Conservation (phyloP, 1,140 invertebrate genomes). For the Drosophila seguyi region DNA sequence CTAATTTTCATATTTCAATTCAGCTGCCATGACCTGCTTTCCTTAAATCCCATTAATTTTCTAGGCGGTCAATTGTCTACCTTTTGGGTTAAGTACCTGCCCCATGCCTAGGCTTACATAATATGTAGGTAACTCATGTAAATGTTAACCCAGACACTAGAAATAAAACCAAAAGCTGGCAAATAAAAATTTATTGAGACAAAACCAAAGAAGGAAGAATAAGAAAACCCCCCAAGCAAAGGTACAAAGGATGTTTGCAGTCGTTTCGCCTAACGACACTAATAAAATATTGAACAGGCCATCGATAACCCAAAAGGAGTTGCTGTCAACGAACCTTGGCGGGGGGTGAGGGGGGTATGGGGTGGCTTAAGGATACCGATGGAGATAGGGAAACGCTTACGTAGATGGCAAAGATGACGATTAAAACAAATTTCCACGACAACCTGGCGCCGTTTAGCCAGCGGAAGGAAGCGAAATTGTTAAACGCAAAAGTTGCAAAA, state of each 20-base stretch:
- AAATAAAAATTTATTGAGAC: constrained; percentile 76
- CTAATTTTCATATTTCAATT: not conserved
- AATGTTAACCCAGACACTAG: constrained; percentile 50
- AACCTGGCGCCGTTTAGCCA: constrained; percentile 81
- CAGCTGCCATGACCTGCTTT: not conserved
- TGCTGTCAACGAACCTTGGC: constrained; percentile 72
- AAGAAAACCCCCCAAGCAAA: constrained; percentile 9
- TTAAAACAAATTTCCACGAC: constrained; percentile 83
- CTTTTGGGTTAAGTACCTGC: constrained; percentile 36
- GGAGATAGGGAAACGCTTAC: constrained; percentile 53
- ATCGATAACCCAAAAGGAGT: constrained; percentile 79
- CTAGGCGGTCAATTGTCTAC: constrained; percentile 55
- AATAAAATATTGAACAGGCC: constrained; percentile 82
- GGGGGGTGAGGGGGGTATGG: not conserved
- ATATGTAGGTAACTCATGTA: constrained; percentile 59
- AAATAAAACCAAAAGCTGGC: constrained; percentile 31
- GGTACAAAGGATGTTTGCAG: constrained; percentile 55
- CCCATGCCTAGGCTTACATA: not conserved
- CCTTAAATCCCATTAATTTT: constrained; percentile 8
- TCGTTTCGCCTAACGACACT: constrained; percentile 74
- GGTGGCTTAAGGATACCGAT: not conserved
- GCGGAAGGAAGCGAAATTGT: constrained; percentile 82
- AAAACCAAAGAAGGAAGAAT: constrained; percentile 16
- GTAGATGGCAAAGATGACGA: constrained; percentile 82
- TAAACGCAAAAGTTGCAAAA: constrained; percentile 84